Conservation (phyloP, 2,113 vertebrate species). For the Rynchops niger region DNA sequence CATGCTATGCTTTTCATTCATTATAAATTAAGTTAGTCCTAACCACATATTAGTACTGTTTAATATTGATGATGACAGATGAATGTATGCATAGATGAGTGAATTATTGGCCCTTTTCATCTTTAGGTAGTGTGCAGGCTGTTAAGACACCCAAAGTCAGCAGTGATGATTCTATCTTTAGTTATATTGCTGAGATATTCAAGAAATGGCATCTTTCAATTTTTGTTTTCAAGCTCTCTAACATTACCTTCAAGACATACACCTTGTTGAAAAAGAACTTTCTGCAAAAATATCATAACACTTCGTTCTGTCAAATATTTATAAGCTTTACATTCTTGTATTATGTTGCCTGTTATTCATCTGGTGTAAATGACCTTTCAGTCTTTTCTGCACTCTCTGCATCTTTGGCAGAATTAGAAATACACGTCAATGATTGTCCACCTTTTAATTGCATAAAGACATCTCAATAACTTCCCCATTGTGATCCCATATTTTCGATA, state of each 20-base stretch:
- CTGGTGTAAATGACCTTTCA: background rate
- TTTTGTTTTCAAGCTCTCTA: background rate
- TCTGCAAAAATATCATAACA: background rate
- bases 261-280: background rate
- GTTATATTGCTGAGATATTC: background rate
- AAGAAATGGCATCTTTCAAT: accelerated
- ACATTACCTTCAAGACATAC: background rate
- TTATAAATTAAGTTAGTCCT: background rate
- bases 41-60: background rate
- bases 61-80: background rate
- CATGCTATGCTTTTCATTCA: background rate
- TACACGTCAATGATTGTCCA: background rate
- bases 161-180: background rate
- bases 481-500: background rate
- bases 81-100: background rate
- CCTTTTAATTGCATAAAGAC: background rate
- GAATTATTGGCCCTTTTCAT: background rate
- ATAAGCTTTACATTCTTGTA: background rate
- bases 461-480: background rate
- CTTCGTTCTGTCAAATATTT: background rate
- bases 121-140: background rate
- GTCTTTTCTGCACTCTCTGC: background rate
- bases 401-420: background rate
- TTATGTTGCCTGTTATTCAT: background rate
- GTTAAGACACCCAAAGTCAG: background rate